Evolutionary conservation across 2,113 vertebrate genomes (phyloP).

Genomic region (Atractosteus spatula): DNA sequence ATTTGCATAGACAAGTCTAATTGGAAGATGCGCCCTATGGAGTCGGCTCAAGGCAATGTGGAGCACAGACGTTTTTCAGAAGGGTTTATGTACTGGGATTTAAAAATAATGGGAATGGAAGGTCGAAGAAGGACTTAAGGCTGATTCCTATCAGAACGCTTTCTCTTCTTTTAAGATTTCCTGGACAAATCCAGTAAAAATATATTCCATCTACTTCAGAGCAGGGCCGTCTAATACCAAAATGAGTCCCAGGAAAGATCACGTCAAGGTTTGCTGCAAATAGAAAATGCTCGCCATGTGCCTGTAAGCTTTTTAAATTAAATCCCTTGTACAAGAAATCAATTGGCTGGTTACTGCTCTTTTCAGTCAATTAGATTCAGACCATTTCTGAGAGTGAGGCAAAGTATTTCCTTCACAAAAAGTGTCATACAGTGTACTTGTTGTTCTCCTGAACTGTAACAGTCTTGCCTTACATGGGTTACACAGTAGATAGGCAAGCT

Average conservation of each 20-base stretch:
- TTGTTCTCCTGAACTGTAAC: too few relatives aligned
- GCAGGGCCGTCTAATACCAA: background rate
- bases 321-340: slow-evolving; percentile 18
- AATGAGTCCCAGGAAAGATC: background rate
- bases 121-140: background rate
- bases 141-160: background rate
- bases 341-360: slow-evolving; percentile 4
- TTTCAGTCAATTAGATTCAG: slow-evolving; percentile 10
- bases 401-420: slow-evolving; percentile 5
- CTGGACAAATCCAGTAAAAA: background rate
- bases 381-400: slow-evolving; percentile 1
- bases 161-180: background rate
- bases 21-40: too few relatives aligned
- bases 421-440: background rate
- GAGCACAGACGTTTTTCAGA: too few relatives aligned
- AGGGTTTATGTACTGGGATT: too few relatives aligned
- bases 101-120: background rate
- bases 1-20: too few relatives aligned
- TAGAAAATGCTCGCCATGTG: background rate
- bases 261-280: slow-evolving; percentile 17
- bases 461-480: too few relatives aligned
- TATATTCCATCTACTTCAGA: background rate
- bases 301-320: slow-evolving; percentile 15
- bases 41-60: too few relatives aligned
- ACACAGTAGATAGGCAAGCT: too few relatives aligned